Base-by-base conservation (phyloP, 2,797 vertebrate genomes). In the Propithecus perrieri region DNA sequence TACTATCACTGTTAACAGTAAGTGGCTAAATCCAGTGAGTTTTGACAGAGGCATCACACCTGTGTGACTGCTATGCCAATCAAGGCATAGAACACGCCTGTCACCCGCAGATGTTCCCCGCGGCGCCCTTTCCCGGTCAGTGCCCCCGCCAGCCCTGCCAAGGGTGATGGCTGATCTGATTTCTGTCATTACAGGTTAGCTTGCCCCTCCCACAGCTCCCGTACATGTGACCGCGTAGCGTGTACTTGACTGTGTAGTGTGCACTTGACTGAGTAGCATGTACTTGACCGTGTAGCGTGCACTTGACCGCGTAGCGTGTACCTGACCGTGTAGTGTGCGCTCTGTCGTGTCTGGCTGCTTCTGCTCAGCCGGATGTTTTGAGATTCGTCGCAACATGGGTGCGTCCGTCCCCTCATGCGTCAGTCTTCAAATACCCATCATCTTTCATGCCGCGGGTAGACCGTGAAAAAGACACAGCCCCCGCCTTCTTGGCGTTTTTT, bases 71-170 rank as follows among this genome's bases (percentile, higher is more conserved):
- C 50, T 55, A 14, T 0, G 7, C 57, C 22, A 20, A 0, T 75
- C 30, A 63, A 35, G 55, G 81, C 14, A 4, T 0, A 35, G n/a
- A 53, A 46, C 1, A 2, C 38, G 5, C 2, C 28, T 22, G 2
- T 85, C 43, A 17, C 69, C 75, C 59, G 38, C 0, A 5, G 83
- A 38, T 1, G 5, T 30, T 4, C 59, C n/a, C 28, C 3, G 0
- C 7, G 1, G 26, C 1, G 33, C 7, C 41, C 17, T 41, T 88
- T 74, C 26, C 12, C 4, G 0, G 15, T 50, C 28, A 20, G 5
- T 53, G 1, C 71, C 18, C 5, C 12, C 80, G 12, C 30, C 48
- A 4, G 48, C 63, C 41, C 41, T 9, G 4, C 41, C 30, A 9
- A 1, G 80, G 63, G 26, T 15, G 78, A 0, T 26, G 28, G 55